Conservation (phyloP, 2,797 vertebrate species). For the Alca torda region DNA sequence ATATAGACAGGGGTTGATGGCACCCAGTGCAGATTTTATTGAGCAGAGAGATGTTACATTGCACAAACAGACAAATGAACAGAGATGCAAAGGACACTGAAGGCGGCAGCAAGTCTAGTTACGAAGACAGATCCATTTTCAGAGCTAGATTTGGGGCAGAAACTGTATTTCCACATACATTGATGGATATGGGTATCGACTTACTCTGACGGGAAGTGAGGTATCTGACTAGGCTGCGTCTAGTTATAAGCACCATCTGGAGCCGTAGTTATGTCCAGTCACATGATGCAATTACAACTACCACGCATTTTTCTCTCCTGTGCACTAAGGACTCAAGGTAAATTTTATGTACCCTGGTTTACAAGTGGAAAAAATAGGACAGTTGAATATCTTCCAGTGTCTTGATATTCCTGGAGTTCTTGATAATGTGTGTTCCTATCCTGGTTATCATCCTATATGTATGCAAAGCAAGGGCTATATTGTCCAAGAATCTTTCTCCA, state of each 20-base stretch:
- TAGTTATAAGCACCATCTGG: neutral
- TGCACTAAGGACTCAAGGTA: neutral
- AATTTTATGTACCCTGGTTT: neutral
- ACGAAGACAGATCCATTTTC: neutral
- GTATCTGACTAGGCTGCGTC: neutral
- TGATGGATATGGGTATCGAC: neutral
- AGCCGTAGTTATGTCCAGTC: neutral
- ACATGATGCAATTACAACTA: neutral
- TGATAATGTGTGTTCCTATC: neutral
- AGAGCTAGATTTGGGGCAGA: neutral
- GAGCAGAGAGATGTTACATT: neutral
- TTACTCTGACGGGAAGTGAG: neutral
- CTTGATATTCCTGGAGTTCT: neutral
- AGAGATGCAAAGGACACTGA: neutral
- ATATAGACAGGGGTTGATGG: neutral
- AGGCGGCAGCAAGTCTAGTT: neutral
- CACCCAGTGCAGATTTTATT: neutral
- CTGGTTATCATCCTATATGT: neutral
- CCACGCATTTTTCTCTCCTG: neutral
- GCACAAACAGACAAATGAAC: neutral
- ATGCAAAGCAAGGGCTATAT: neutral
- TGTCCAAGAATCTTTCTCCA: neutral
- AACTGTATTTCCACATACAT: neutral
- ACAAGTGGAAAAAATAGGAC: neutral
- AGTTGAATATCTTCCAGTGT: fast-evolving